Base-by-base conservation (phyloP, 2,113 vertebrate species). In the Odontesthes bonariensis region DNA sequence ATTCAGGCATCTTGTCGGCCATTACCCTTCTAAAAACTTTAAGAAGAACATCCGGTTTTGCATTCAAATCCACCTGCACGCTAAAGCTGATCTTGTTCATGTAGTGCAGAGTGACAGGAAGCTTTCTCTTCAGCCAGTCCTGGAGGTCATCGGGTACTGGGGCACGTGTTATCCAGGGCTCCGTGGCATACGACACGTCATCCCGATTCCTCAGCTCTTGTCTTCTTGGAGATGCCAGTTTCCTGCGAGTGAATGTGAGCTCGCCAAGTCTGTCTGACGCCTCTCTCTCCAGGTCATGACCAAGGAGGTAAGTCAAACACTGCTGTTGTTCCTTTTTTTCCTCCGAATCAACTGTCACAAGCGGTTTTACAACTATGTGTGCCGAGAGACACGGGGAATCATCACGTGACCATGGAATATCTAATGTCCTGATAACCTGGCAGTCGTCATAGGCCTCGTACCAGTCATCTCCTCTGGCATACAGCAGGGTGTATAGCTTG, bases 361-460 rank as follows among this genome's bases (percentile, higher is more conserved):
- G 62, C 0, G 83, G 79, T 56, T 86, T 77, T 2, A 94, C 75
- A 40, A 86, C 84, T 4, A 95, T 81, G 17, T 67, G 67, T 0
- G 90, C 88, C 1, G 49, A 84, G 11, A 90, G 81, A 19, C 56
- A 42, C 6, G 83, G 91, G 2, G 73, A 38, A 22, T 56, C 17
- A 6, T 92, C 86, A 67, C 19, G 62, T 12, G 74, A 85, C 92
- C 92, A 93, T 4, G 91, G 89, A 13, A 91, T 85, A 65, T 94
- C 91, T 22, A 95, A 73, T 0, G 94, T 94, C 81, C 86, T 71
- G 68, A 95, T 65, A 13, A 94, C 81, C 82, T 95, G 94, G 67
- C 82, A 92, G 79, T 94, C 90, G 49, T 95, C 94, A 2, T 93
- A 94, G 59, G 93, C 93, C 79, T 95, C 95, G 40, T 91, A 94